Base-by-base conservation (phyloP, 2,797 vertebrate genomes). In the Poeciliopsis presidionis region DNA sequence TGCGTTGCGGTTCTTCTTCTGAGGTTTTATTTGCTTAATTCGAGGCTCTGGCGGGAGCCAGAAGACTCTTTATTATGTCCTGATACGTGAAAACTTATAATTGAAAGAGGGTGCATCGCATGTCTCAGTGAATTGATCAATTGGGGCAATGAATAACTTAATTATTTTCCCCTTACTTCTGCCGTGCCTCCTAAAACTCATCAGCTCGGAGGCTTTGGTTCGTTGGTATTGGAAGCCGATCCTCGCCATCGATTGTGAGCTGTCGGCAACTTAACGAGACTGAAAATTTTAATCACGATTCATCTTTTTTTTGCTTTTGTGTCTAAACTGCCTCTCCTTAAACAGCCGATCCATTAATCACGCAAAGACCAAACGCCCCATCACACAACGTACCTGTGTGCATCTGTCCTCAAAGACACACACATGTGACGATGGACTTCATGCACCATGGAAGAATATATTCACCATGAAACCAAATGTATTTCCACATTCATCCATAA, bases 251-350 rank as follows among this genome's bases (percentile, higher is more conserved):
- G 91, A 95, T 95, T 85, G 86, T 72, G 18, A 81, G 84, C 90
- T 94, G 94, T 94, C 94, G 88, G 90, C 92, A 90, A 93, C 89
- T 91, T 95, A 94, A 94, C 91, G 76, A 92, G 92, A 94, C 86
- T 88, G 87, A 92, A 93, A 88, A 87, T 94, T 95, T 93, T 95
- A 95, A 96, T 96, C 95, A 93, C 85, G 47, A 89, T 91, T 94
- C 90, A 82, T 86, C 87, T 86, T 86, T 73, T 86, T 73, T 73
- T 53, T 30, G 77, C 90, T 78, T 71, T n/a, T 33, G 82, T 81
- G 81, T 87, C 90, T 85, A 13, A 90, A 80, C 81, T 80, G 28
- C 22, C 78, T 78, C 73, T 78, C 82, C 87, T 51, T 65, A 16
- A 0, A 55, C 72, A 73, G 72, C 72, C 78, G 45, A 74, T 67